Base-by-base conservation (phyloP, 2,888 invertebrate species). In the Yponomeuta malinellus region DNA sequence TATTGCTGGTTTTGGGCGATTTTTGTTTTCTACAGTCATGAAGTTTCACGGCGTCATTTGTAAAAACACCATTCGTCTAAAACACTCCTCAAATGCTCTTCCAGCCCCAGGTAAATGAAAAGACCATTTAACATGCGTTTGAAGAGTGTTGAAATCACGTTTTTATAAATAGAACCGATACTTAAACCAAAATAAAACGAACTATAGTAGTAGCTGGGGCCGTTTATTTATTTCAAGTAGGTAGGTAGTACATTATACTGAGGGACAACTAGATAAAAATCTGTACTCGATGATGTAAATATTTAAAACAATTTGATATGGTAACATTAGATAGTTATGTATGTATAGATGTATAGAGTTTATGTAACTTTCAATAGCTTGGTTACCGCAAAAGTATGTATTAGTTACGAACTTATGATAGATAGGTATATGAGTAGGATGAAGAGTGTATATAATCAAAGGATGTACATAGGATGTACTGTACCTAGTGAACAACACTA, bases 161-260 rank as follows among this genome's bases (percentile, higher is more conserved):
- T 12, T 8, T 23, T 64, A 23, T 23, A 23, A 64, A 29, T 10
- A 64, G 29, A 29, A 64, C 23, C 43, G 43, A 43, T 43, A 43
- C 5, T 43, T 8, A 43, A 8, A 43, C 43, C 43, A 8, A n/a
- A 83, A 81, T 79, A 75, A 85, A 81, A 84, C 74, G 76, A 70
- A 72, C 70, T 59, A 71, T 74, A 77, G 72, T 12, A 31, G 75
- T 87, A 87, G 88, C 85, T 85, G 70, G 89, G 88, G 86, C 83
- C 81, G 80, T 91, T 88, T 91, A 90, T 91, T 88, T 91, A 90
- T 87, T 90, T 86, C 75, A 86, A 89, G 85, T 59, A 59, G 52
- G 52, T 59, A 59, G 52, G 15, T 59, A 59, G 52, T 87, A 89
- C 83, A 83, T 83, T 59, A 84, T 77, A 71, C 59, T 67, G 71